Evolutionary conservation across 1,140 invertebrate genomes (phyloP).

Genomic region (Papilio helenus): DNA sequence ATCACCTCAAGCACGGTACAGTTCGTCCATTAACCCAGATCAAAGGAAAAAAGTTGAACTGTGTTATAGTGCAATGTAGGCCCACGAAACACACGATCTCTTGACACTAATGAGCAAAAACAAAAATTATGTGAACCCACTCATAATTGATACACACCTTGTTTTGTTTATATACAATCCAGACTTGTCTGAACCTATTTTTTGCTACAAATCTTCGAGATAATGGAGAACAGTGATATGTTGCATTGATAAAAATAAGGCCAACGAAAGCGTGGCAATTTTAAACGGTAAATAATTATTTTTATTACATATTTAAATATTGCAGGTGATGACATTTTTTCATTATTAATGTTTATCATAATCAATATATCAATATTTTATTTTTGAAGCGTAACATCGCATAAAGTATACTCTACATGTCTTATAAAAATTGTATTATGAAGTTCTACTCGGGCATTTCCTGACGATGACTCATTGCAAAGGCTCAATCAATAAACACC

Average conservation of each 20-base stretch:
- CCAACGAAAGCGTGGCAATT: neutral
- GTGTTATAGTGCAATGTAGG: conserved; percentile 18
- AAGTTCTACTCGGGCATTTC: neutral
- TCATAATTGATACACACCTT: conserved; percentile 19
- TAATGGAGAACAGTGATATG: neutral
- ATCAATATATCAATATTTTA: neutral
- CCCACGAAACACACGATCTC: conserved; percentile 21
- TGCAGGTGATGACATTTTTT: neutral
- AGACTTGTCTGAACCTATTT: neutral
- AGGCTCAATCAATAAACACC: neutral
- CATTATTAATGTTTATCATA: neutral
- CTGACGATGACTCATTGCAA: neutral
- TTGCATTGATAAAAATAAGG: neutral
- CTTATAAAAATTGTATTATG: neutral
- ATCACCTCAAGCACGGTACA: conserved; percentile 7
- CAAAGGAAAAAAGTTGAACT: neutral
- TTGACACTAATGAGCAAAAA: conserved; percentile 29
- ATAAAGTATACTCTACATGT: too few relatives aligned
- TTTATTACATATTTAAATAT: neutral
- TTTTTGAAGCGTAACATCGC: neutral
- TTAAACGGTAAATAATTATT: conserved; percentile 1
- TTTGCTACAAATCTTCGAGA: neutral
- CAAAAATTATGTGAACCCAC: conserved; percentile 11
- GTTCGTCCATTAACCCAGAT: conserved; percentile 35
- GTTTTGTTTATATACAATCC: neutral